Evolutionary conservation across 2,113 vertebrate genomes (phyloP), one percentile per base, ranked within the genome.

Genomic region (Sorex fumeus): DNA sequence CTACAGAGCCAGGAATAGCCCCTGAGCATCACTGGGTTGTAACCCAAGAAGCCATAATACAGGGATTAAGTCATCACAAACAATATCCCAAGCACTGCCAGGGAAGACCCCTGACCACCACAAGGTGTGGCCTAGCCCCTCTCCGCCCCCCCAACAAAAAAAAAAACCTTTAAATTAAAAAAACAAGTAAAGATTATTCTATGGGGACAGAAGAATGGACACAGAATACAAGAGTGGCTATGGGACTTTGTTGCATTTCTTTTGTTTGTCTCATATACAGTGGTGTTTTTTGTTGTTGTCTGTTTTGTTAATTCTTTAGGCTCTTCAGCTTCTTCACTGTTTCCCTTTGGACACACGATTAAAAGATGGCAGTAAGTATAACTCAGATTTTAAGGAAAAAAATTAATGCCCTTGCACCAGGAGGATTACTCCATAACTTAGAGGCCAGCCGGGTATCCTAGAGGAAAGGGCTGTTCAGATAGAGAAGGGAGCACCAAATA

Each of bases 281-380:
- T 60, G 32, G 45, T 53, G 13, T 13, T 93, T 78, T 67, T 50
- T 40, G 83, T 19, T 32, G 74, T 74, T 67, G 6, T 45, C 36
- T 57, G 50, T 85, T 60, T 77, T 21, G 40, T 34, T 79, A 53
- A 92, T 87, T 72, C 92, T 97, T 27, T 93, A 99, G 99, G 99
- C 99, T 57, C 97, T 99, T 89, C 99, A 99, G 69, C 98, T 99
- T 75, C 97, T 99, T 97, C 98, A 99, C 97, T 99, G 99, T 27
- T 99, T 99, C 97, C 99, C 99, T 36, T 97, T 99, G 88, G 99
- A 99, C 79, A 99, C 99, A 62, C 98, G 98, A 97, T 98, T 99
- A 98, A 99, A 99, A 97, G 99, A 99, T 74, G 99, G 99, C 97
- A 99, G 99, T 99, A 98, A 98, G 99, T 99, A 94, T 87, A 92